Base-by-base conservation (phyloP, 2,797 vertebrate genomes). In the Siniperca undulata region DNA sequence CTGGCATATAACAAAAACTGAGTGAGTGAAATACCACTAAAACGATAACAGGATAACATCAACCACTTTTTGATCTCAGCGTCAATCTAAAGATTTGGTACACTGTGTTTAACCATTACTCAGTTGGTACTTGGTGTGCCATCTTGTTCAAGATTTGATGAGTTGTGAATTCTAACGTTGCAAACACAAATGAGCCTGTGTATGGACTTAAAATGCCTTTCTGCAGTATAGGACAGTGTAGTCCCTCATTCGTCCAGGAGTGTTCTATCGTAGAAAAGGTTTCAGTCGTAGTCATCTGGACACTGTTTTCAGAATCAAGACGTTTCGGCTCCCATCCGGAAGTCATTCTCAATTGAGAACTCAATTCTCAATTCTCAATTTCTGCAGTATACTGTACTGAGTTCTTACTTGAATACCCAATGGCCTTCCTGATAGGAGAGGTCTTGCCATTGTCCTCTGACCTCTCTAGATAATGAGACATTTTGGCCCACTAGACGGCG, bases 391-490 rank as follows among this genome's bases (percentile, higher is more conserved):
- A 55, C n/a, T 59, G 22, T n/a, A n/a, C 59, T 36, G 30, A 60
- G 46, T 68, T 73, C 40, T 36, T 34, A 36, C 44, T 17, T 50
- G 66, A 85, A 85, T 72, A 67, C 36, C 62, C 65, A 76, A 60
- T 78, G 30, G 36, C 36, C 8, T 61, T 78, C 20, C 48, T 77
- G 48, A 68, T 58, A 72, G 58, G 48, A 73, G 70, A 82, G 73
- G 73, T 85, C 73, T 73, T 75, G 71, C 70, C 67, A 66, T 58
- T 77, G 64, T 73, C 36, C 16, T 36, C 13, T 82, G 77, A 87
- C 79, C 86, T 81, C 53, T 75, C 36, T 22, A 71, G 55, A 84
- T 89, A 89, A 83, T 86, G 74, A 90, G 36, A 74, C 19, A 59
- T 68, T 71, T 55, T 61, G 40, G 14, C 40, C 50, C 62, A 78